Evolutionary conservation across 2,113 vertebrate genomes (phyloP).

Genomic region (Mirza zaza): DNA sequence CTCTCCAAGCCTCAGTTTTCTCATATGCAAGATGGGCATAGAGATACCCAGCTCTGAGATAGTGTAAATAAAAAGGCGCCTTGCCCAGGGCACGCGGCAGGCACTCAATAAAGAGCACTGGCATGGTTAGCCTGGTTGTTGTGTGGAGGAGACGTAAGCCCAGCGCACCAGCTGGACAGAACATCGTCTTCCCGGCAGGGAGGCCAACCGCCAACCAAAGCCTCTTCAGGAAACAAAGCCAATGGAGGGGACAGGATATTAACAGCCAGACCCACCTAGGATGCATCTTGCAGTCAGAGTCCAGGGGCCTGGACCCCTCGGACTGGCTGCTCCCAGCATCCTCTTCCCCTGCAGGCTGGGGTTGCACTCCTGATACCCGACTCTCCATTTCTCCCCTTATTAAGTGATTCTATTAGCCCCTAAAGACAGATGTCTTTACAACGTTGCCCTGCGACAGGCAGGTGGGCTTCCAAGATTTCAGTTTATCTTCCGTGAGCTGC

Average conservation of each 20-base stretch:
- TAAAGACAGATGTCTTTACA: background rate
- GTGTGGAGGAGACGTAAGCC: background rate
- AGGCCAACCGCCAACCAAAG: background rate
- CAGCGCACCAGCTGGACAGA: background rate
- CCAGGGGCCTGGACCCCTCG: background rate
- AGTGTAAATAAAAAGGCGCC: background rate
- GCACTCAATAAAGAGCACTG: background rate
- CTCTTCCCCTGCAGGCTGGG: background rate
- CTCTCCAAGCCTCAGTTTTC: background rate
- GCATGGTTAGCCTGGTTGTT: background rate
- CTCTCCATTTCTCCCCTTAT: background rate
- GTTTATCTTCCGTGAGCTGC: background rate
- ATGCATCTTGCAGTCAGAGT: background rate
- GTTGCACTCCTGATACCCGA: background rate
- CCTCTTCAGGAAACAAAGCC: background rate
- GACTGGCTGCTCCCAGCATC: background rate
- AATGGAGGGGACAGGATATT: background rate
- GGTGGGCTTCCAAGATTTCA: background rate
- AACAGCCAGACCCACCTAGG: background rate
- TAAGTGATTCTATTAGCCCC: background rate
- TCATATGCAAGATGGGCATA: background rate
- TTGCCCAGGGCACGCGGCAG: background rate
- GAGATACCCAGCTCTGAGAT: background rate
- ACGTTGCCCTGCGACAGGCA: background rate
- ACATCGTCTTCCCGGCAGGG: background rate